Percentiles rank a stretch among this genome's conserved stretches.
These are phyloP conservation scores for Ganaspis brasiliensis DNA, from an alignment of 2,888 invertebrate genomes.

Conservation along the genomic window DNA sequence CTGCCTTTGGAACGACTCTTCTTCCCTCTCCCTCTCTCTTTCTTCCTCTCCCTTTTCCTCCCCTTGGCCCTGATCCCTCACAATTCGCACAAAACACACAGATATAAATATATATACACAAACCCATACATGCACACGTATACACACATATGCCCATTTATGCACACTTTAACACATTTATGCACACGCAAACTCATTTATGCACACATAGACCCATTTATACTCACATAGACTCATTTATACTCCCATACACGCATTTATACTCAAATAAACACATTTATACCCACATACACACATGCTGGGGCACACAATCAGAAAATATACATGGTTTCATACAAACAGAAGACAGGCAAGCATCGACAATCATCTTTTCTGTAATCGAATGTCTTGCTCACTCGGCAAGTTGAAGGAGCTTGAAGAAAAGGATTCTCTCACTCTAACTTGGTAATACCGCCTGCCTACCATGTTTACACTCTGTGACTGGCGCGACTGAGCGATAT, in stretches of 20 bases:
- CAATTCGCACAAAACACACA: conserved; percentile 28
- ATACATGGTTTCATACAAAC: not conserved
- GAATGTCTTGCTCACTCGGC: conserved; percentile 49
- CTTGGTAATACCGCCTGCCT: conserved; percentile 32
- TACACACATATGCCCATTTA: no score
- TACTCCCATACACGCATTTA: no score
- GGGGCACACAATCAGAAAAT: not conserved
- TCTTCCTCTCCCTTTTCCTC: conserved; percentile 49
- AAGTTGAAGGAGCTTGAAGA: conserved; percentile 47
- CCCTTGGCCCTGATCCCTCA: conserved; percentile 34
- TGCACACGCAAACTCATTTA: no score
- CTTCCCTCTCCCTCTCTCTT: conserved; percentile 62
- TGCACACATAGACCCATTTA: no score
- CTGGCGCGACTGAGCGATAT: conserved; percentile 43
- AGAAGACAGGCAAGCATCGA: conserved; percentile 50
- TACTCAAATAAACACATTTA: no score
- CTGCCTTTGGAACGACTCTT: conserved; percentile 73
- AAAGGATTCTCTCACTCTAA: conserved; percentile 29
- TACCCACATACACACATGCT: no score
- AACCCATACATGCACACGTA: not conserved
- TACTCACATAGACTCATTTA: no score
- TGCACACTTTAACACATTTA: no score
- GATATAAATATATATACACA: no score
- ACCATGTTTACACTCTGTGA: conserved; percentile 43
- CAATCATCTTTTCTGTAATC: conserved; percentile 53